Evolutionary conservation across 1,140 invertebrate species (phyloP).

Genomic region (Diachasmimorpha longicaudata): DNA sequence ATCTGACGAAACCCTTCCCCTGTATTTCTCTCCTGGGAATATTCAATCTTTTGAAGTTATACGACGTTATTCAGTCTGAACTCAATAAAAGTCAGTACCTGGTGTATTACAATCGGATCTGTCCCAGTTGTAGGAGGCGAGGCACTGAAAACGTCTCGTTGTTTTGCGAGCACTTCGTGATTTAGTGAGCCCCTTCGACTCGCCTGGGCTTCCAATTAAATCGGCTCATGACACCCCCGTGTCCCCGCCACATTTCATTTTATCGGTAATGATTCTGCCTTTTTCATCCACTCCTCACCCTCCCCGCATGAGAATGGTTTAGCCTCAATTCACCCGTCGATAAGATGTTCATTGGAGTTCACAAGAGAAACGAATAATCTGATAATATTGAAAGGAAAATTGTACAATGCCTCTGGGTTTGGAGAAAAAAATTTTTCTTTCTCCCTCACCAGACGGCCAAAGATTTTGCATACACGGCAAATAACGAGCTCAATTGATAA

Average conservation of each 20-base stretch:
- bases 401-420: background rate
- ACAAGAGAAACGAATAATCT: background rate
- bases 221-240: background rate
- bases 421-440: background rate
- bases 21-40: background rate
- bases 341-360: background rate
- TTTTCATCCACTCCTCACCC: background rate
- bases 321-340: conserved; percentile 6
- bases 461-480: background rate
- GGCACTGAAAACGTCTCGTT: background rate
- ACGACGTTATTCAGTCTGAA: conserved; percentile 12
- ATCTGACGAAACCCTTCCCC: conserved; percentile 6
- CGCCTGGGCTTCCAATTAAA: conserved; percentile 8
- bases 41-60: background rate
- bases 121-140: conserved; percentile 3
- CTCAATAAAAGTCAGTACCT: conserved; percentile 11
- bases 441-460: background rate
- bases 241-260: background rate
- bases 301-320: conserved; percentile 7
- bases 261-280: background rate
- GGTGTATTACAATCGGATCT: conserved; percentile 18
- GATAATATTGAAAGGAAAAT: background rate
- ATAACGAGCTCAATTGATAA: no score
- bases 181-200: background rate
- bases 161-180: background rate